phyloP scores from a whole-genome alignment of 2,888 invertebrate genomes.

The Dasypogon diadema region DNA sequence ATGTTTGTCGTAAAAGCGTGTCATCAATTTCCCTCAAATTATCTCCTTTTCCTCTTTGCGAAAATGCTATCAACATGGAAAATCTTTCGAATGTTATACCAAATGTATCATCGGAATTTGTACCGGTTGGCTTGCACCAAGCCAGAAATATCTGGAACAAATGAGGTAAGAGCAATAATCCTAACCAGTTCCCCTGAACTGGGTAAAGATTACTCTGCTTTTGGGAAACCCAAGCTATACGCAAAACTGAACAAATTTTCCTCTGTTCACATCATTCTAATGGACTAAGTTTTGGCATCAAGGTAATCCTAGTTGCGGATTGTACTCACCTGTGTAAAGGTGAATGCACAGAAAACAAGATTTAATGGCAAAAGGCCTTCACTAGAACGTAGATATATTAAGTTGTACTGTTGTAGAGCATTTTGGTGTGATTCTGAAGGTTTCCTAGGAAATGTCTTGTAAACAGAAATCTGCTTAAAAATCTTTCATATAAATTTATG shows the following conservation, averaged over 20 bases:
- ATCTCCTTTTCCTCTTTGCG: constrained; percentile 41
- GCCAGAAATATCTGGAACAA: neutral
- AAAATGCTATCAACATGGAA: constrained; percentile 30
- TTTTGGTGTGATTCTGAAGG: no score
- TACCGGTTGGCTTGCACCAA: neutral
- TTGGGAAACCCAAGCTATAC: no score
- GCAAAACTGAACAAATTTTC: constrained; percentile 15
- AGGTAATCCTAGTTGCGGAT: constrained; percentile 4
- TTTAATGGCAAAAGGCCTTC: no score
- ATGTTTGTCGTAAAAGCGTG: constrained; percentile 52
- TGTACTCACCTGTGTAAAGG: no score
- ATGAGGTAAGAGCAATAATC: constrained; percentile 33
- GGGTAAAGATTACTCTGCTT: constrained; percentile 10
- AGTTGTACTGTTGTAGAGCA: no score
- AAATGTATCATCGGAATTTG: constrained; percentile 6
- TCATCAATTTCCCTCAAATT: constrained; percentile 50
- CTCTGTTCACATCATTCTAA: constrained; percentile 26
- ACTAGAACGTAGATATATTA: no score
- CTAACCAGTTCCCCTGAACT: neutral
- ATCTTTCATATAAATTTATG: no score
- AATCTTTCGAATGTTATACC: constrained; percentile 14
- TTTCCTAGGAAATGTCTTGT: no score
- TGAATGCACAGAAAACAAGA: no score
- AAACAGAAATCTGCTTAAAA: no score
- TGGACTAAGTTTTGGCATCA: constrained; percentile 20